Evolutionary conservation across 2,797 vertebrate genomes (phyloP), one percentile per base, ranked within the genome.

Genomic region (Okamejei kenojei): DNA sequence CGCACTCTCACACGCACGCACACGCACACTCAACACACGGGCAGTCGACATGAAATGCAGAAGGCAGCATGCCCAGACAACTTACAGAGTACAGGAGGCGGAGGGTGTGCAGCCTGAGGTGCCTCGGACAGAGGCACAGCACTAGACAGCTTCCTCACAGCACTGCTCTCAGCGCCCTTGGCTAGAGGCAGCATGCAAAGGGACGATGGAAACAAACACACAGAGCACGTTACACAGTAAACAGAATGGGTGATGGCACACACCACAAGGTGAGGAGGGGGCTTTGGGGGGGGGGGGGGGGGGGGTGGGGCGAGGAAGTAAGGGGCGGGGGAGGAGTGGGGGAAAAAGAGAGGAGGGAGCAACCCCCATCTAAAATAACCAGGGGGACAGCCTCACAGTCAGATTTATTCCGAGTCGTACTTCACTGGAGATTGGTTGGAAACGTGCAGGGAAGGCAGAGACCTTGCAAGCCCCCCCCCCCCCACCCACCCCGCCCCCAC

Each of bases 41-140:
- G 90, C 90, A 74, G 90, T 76, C 68, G 45, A 74, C 71, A 71
- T 92, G 90, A 92, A 54, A 92, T 92, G 90, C 90, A 92, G 71
- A 74, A 92, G 68, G 82, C 79, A 93, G 73, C 93, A 74, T 93
- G 93, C 93, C 93, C 80, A 21, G 94, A 94, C 58, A 94, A 97
- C 97, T 97, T 97, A 97, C 97, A 96, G 91, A 95, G 95, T 93
- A 96, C 94, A 76, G 97, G 95, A 94, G 95, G 94, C 93, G 96
- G 94, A 94, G 95, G 95, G 94, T 96, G 96, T 93, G 95, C 93
- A 61, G 94, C 93, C 80, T 94, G 94, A 93, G 65, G 93, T 94
- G 94, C 95, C 94, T 97, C 96, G 79, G 96, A 94, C 93, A 95
- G 95, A 94, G 95, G 95, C 95, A 95, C 96, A 63, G 94, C 94